These are phyloP conservation scores for Clitarchus hookeri DNA, from an alignment of 2,888 invertebrate species.

Conservation along the genomic window DNA sequence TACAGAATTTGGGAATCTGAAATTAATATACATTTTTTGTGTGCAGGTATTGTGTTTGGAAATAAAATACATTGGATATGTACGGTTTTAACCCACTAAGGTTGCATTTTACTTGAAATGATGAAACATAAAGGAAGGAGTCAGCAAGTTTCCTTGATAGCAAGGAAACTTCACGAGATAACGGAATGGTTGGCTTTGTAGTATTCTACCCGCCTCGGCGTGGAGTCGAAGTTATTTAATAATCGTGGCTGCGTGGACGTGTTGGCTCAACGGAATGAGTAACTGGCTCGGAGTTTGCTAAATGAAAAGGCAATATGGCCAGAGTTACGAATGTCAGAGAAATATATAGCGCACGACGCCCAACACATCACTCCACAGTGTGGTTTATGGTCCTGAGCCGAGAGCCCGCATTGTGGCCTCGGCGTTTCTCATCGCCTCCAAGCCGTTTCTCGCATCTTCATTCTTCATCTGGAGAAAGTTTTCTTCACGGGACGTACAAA, in stretches of 20 bases:
- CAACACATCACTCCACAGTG: not conserved
- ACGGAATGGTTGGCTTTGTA: not conserved
- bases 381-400: not conserved
- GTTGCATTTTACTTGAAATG: no score
- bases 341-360: not conserved
- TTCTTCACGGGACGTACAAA: not conserved
- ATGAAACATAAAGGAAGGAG: no score
- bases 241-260: not conserved
- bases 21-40: no score
- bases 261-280: not conserved
- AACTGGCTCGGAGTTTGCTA: not conserved
- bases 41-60: no score
- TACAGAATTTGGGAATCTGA: no score
- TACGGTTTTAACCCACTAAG: no score
- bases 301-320: not conserved
- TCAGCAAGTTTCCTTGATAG: no score
- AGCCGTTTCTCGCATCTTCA: not conserved
- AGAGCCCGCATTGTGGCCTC: not conserved
- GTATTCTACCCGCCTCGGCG: not conserved
- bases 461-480: not conserved
- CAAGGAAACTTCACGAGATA: not conserved
- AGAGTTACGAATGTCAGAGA: not conserved
- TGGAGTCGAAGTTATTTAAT: constrained; percentile 7
- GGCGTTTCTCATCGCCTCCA: not conserved
- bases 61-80: no score